Base-by-base conservation (phyloP, 2,888 invertebrate genomes). In the Liposcelis brunnea region DNA sequence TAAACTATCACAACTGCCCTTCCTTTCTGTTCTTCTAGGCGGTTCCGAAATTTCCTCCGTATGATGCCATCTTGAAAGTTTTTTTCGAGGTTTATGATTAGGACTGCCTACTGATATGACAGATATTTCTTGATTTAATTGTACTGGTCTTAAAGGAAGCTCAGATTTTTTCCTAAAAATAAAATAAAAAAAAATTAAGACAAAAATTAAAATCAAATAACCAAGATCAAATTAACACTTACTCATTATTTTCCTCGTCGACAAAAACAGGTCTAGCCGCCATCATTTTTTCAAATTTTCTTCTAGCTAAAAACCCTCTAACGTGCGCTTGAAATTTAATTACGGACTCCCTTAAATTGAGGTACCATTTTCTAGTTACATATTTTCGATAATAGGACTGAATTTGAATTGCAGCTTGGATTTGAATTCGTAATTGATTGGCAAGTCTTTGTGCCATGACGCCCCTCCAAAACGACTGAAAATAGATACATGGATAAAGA, bases 301-400 rank as follows among this genome's bases (percentile, higher is more conserved):
- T 67, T 49, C 83, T 64, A 1, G 78, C 67, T 33, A 75, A 59
- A 53, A 69, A 73, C 0, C 86, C 86, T 18, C 81, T 64, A 7
- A 77, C 74, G 52, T 71, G 71, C 1, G 85, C 78, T 61, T 90
- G 87, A 58, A 90, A 74, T 14, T 63, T 58, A 3, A 79, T 58
- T 12, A 77, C 60, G 5, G 73, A 72, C 7, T 60, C 58, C 38
- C 71, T 70, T 7, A 87, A 61, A 48, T 74, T 74, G 48, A 70
- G 63, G 60, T 74, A 80, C 75, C 80, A 80, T 43, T 68, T 67
- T 2, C 80, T 70, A 21, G 71, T 72, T 47, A 70, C 71, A 53
- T 75, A 75, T 18, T 80, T 77, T 46, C 83, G 71, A 80, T 83
- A 90, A 57, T 72, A 72, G 42, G 80, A 72, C 60, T 94, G 93